Conservation (phyloP, 2,888 invertebrate species). For the Noctua pronuba region DNA sequence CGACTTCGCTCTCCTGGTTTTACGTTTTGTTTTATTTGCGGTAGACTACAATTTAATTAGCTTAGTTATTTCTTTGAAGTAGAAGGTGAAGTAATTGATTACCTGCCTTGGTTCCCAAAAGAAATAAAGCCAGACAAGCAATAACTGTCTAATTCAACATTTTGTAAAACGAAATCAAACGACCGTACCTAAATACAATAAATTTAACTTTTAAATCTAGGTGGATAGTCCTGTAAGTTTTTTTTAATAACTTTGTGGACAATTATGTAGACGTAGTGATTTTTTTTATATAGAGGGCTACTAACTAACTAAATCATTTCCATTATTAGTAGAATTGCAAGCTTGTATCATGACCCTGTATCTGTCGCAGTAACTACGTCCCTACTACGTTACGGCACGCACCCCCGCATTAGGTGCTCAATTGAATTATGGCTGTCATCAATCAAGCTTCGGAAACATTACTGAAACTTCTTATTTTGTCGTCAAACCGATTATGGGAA, state of each 20-base stretch:
- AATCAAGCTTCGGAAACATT: constrained; percentile 66
- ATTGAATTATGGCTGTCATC: constrained; percentile 71
- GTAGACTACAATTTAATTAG: not conserved
- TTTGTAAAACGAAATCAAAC: not conserved
- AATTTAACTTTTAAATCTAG: not conserved
- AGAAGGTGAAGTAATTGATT: not conserved
- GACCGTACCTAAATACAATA: no score
- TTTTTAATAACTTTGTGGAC: not conserved
- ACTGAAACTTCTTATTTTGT: constrained; percentile 65
- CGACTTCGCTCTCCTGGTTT: constrained; percentile 37
- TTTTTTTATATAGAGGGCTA: not conserved
- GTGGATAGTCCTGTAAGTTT: not conserved
- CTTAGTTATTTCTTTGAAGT: not conserved
- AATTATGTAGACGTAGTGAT: not conserved
- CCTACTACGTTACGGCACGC: constrained; percentile 21
- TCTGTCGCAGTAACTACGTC: constrained; percentile 30
- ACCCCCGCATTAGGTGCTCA: constrained; percentile 62
- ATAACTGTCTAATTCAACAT: not conserved
- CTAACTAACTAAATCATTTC: constrained; percentile 21
- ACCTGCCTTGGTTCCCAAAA: not conserved
- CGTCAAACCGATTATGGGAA: constrained; percentile 62
- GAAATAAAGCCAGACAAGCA: not conserved
- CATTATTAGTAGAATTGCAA: constrained; percentile 2
- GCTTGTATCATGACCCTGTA: constrained; percentile 32
- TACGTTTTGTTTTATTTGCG: not conserved